Conservation (phyloP, 2,888 invertebrate species). For the Automeris io region DNA sequence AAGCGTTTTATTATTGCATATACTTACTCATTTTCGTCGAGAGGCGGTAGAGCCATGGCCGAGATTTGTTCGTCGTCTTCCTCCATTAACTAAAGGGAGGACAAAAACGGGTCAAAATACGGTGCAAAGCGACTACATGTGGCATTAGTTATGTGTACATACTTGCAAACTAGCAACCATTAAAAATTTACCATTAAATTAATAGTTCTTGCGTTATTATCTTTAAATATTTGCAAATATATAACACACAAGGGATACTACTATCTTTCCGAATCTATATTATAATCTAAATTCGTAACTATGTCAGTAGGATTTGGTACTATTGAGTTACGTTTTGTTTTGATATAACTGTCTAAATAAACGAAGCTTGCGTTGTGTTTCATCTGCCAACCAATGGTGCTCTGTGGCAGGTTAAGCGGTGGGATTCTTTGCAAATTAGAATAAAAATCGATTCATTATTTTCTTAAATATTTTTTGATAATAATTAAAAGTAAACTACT, state of each 20-base stretch:
- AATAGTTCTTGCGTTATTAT: neutral
- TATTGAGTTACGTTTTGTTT: constrained; percentile 6
- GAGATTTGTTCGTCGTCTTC: constrained; percentile 56
- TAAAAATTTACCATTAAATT: neutral
- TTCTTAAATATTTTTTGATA: neutral
- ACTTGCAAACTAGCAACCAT: constrained; percentile 2
- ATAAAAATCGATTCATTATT: no score
- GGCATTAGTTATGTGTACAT: constrained; percentile 2
- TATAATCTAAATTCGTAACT: neutral
- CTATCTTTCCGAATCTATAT: neutral
- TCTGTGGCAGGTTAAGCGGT: constrained; percentile 43
- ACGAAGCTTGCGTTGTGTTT: constrained; percentile 35
- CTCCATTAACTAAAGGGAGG: constrained; percentile 59
- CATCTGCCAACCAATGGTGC: constrained; percentile 34
- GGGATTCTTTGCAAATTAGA: constrained; percentile 17
- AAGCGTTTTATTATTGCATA: constrained; percentile 6
- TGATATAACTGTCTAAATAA: constrained; percentile 15
- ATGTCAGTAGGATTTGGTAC: constrained; percentile 3
- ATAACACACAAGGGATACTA: neutral
- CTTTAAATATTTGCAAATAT: neutral
- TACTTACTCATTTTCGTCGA: constrained; percentile 62
- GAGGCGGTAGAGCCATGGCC: constrained; percentile 53
- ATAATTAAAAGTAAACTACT: neutral
- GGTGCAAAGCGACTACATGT: constrained; percentile 62
- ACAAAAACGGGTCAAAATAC: constrained; percentile 65